phyloP scores from a whole-genome alignment of 2,113 vertebrate genomes.

The Montifringilla adamsi region DNA sequence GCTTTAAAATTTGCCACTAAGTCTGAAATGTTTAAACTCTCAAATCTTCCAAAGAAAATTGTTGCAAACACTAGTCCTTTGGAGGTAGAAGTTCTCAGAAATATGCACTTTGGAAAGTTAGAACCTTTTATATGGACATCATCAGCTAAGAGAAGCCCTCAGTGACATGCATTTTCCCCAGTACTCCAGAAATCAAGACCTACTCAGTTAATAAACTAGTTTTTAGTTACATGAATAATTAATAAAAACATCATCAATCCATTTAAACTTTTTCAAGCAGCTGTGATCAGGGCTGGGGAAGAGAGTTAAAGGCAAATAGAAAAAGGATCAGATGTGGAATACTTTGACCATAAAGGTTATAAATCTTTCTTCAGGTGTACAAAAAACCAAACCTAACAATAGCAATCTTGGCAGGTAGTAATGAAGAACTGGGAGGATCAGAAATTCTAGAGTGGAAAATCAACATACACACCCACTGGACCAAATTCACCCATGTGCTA shows the following conservation, averaged over 20 bases:
- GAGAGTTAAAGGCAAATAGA: neutral
- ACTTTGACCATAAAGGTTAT: neutral
- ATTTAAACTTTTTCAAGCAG: neutral
- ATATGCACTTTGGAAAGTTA: neutral
- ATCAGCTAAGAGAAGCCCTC: neutral
- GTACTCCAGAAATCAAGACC: neutral
- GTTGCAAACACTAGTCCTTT: neutral
- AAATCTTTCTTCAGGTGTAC: neutral
- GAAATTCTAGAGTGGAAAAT: conserved; percentile 32
- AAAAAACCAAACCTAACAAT: neutral
- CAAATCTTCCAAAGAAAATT: neutral
- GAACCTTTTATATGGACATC: neutral
- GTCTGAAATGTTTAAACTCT: neutral
- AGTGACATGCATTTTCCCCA: neutral
- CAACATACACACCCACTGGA: neutral
- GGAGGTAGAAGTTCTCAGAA: neutral
- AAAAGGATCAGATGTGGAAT: neutral
- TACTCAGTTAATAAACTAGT: neutral
- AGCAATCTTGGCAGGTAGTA: neutral
- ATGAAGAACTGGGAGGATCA: neutral
- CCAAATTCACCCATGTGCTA: neutral
- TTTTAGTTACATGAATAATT: neutral
- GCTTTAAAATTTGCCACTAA: neutral
- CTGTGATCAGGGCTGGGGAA: neutral
- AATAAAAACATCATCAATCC: neutral